Evolutionary conservation across 2,888 invertebrate genomes (phyloP).

Genomic region (Mythimna loreyi): DNA sequence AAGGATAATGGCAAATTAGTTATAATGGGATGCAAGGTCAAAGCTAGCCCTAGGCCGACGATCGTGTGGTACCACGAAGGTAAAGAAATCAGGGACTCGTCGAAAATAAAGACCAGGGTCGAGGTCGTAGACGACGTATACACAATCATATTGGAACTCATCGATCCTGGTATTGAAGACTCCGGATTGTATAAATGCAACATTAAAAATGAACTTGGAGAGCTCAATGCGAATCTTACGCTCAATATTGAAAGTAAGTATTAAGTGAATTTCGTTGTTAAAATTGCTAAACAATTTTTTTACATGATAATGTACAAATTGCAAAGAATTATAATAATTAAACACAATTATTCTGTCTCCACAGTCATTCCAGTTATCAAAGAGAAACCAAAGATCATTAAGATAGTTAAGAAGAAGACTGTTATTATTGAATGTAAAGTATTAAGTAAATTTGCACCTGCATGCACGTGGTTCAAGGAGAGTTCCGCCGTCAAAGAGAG

Average conservation of each 20-base stretch:
- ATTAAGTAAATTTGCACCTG: constrained; percentile 97
- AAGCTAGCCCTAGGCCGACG: constrained; percentile 88
- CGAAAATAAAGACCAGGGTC: constrained; percentile 95
- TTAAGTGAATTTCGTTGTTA: neutral
- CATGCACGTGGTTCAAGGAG: constrained; percentile 98
- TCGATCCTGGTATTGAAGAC: constrained; percentile 98
- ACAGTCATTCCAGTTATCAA: constrained; percentile 97
- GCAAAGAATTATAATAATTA: neutral
- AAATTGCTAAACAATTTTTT: neutral
- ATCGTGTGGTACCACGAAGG: constrained; percentile 90
- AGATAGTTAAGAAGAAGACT: constrained; percentile 97
- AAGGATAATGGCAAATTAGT: constrained; percentile 91
- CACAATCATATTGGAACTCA: constrained; percentile 96
- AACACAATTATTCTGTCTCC: constrained; percentile 56
- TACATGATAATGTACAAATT: neutral
- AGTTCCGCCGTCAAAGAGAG: constrained; percentile 94
- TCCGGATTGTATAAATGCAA: constrained; percentile 99
- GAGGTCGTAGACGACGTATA: constrained; percentile 95
- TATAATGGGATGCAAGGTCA: constrained; percentile 88
- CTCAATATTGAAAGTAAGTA: constrained; percentile 99
- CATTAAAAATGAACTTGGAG: constrained; percentile 98
- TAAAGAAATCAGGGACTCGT: constrained; percentile 94
- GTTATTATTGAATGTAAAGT: constrained; percentile 98
- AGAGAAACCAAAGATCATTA: constrained; percentile 97
- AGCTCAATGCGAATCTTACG: constrained; percentile 98